phyloP scores from a whole-genome alignment of 1,140 invertebrate species.

The Notospermus geniculatus region DNA sequence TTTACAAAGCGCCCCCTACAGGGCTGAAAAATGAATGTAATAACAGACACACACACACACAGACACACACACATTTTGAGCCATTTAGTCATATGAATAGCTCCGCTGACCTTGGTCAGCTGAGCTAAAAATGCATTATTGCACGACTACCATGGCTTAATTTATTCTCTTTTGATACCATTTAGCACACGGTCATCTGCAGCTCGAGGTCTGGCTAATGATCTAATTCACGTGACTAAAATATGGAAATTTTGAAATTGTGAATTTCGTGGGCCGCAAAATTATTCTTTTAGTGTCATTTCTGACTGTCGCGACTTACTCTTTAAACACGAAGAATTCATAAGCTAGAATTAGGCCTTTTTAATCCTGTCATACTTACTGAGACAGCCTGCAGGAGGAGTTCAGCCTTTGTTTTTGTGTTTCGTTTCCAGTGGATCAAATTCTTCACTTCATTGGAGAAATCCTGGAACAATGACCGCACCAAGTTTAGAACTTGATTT shows the following conservation, averaged over 20 bases:
- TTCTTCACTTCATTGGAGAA: constrained; percentile 35
- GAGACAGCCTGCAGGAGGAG: constrained; percentile 33
- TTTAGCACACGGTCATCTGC: too few species aligned
- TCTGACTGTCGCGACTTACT: too few species aligned
- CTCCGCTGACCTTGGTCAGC: not conserved
- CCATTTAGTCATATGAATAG: not conserved
- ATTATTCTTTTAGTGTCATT: too few species aligned
- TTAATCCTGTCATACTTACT: constrained; percentile 21
- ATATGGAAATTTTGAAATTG: not conserved
- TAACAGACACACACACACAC: not conserved
- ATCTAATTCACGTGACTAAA: not conserved
- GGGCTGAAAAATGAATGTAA: too few species aligned
- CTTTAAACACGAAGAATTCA: not conserved
- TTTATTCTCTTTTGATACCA: too few species aligned
- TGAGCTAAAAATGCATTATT: not conserved
- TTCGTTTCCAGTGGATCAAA: constrained; percentile 21
- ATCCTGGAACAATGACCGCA: constrained; percentile 25
- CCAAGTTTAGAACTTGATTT: not conserved
- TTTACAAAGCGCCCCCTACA: too few species aligned
- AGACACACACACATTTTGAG: too few species aligned
- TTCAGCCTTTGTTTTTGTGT: constrained; percentile 21
- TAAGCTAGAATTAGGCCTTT: not conserved
- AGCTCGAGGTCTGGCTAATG: not conserved
- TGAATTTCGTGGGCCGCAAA: too few species aligned
- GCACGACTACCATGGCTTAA: not conserved